Evolutionary conservation across 2,113 vertebrate species (phyloP).

Genomic region (Rhabdomys dilectus): DNA sequence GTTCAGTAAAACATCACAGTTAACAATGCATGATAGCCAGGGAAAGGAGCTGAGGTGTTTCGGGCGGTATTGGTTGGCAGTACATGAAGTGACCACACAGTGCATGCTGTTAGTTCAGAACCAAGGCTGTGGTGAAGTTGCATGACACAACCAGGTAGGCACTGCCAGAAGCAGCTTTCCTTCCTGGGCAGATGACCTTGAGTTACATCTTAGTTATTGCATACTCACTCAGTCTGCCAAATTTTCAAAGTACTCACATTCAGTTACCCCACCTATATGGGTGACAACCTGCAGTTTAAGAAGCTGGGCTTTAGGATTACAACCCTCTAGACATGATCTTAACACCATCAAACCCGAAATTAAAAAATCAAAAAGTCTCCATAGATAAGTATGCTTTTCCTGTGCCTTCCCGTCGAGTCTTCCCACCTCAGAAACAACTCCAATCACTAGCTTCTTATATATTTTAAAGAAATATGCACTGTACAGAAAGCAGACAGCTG

Average conservation of each 20-base stretch:
- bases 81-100: no score
- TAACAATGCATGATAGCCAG: neutral
- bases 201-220: neutral
- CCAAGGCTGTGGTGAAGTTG: neutral
- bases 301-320: neutral
- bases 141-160: neutral
- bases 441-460: neutral
- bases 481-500: neutral
- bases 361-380: neutral
- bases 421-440: neutral
- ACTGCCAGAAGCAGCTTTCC: neutral
- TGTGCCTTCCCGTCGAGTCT: neutral
- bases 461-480: neutral
- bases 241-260: neutral
- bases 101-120: neutral
- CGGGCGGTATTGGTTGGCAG: neutral
- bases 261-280: neutral
- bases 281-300: neutral
- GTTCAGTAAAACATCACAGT: neutral
- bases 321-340: neutral
- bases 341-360: neutral
- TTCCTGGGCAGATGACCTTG: neutral
- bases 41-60: neutral
- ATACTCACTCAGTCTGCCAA: no score
- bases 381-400: neutral